A percentile compares a stretch with the other conserved stretches of the same genome.
Evolutionary conservation across 1,140 invertebrate genomes (phyloP).

Genomic region (Drosophila tani): DNA sequence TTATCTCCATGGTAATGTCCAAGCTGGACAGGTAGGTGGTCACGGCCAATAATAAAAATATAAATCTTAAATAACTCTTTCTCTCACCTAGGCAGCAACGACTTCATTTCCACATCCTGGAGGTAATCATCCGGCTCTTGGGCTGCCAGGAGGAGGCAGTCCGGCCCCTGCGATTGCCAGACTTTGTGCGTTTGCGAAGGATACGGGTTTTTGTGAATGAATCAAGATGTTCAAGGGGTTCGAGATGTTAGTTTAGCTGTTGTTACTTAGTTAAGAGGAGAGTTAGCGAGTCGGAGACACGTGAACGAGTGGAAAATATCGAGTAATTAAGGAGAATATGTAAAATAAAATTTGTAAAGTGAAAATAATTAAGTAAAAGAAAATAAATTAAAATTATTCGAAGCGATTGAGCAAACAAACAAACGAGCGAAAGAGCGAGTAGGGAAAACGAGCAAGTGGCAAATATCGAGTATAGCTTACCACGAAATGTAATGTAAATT

Average conservation of each 20-base stretch:
- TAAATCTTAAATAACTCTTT: not conserved
- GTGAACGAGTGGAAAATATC: not conserved
- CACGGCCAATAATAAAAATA: not conserved
- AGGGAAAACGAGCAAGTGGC: too few relatives aligned
- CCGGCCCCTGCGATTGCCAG: constrained; percentile 35
- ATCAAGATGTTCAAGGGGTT: constrained; percentile 15
- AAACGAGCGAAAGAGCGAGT: too few relatives aligned
- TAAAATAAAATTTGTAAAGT: too few relatives aligned
- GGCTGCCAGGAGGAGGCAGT: constrained; percentile 25
- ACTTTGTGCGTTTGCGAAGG: constrained; percentile 10
- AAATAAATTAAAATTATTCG: too few relatives aligned
- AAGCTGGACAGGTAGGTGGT: not conserved
- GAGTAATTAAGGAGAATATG: not conserved
- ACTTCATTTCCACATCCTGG: constrained; percentile 13
- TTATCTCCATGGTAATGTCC: constrained; percentile 51
- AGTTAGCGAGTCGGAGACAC: too few relatives aligned
- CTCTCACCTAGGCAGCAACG: constrained; percentile 21
- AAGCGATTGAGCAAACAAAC: too few relatives aligned
- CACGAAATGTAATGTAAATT: too few relatives aligned
- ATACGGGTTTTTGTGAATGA: constrained; percentile 8
- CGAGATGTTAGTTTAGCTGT: constrained; percentile 19
- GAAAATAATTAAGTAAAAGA: too few relatives aligned
- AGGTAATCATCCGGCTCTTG: constrained; percentile 16
- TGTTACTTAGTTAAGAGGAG: not conserved
- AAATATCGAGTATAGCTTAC: too few relatives aligned